Conservation (phyloP, 2,888 invertebrate species). For the Drosophila cracens region DNA sequence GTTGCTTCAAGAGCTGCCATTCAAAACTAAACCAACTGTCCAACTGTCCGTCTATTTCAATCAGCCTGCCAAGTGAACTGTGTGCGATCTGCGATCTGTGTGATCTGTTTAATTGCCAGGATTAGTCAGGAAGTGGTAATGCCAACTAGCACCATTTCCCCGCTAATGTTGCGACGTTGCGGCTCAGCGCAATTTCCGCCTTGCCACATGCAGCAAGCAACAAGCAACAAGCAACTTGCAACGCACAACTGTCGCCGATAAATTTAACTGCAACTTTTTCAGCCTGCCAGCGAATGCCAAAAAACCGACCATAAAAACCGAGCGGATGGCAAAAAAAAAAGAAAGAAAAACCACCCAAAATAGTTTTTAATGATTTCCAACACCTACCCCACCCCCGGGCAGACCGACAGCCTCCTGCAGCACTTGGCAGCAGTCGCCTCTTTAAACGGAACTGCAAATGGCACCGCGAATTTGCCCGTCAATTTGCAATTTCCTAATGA, state of each 20-base stretch:
- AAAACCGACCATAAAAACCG: conserved; percentile 56
- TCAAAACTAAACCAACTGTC: conserved; percentile 21
- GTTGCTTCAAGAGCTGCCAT: conserved; percentile 52
- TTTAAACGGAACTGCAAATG: conserved; percentile 71
- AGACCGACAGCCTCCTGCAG: not conserved
- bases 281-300: conserved; percentile 23
- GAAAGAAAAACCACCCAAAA: conserved; percentile 50
- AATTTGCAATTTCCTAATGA: conserved; percentile 54
- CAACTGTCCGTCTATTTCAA: conserved; percentile 38
- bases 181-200: conserved; percentile 74
- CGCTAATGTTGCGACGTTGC: conserved; percentile 37
- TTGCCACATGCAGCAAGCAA: conserved; percentile 20
- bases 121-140: conserved; percentile 70
- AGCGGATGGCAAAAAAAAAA: conserved; percentile 30
- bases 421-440: conserved; percentile 29
- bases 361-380: conserved; percentile 56
- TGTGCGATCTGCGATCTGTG: conserved; percentile 29
- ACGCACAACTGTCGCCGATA: conserved; percentile 77
- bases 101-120: conserved; percentile 71
- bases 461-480: conserved; percentile 54
- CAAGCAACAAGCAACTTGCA: conserved; percentile 20
- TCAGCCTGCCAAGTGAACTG: conserved; percentile 46
- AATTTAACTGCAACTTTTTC: conserved; percentile 61
- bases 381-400: conserved; percentile 4
- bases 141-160: not conserved